Base-by-base conservation (phyloP, 2,888 invertebrate genomes). In the Trisateles emortualis region DNA sequence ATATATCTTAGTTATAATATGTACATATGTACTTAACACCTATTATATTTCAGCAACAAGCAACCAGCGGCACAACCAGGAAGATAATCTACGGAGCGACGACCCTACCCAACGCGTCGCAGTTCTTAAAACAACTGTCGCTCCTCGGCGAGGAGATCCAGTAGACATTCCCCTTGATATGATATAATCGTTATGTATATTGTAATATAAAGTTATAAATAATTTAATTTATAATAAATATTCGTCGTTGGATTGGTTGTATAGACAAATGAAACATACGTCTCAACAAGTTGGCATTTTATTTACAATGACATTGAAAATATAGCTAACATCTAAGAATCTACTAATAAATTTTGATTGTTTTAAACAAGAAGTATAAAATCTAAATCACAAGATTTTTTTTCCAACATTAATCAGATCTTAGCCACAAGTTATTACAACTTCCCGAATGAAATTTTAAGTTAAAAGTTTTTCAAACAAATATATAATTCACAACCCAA, bases 41-140 rank as follows among this genome's bases (percentile, higher is more conserved):
- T 30, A 36, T 40, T 47, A 40, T 78, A 39, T 94, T 94, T 42
- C 86, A 96, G 95, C 96, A 96, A 94, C 92, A 90, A 84, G 90
- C 88, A 4, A 93, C 95, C 6, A 93, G 95, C 60, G 96, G 96
- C 38, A 94, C 94, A 52, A 88, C 94, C 9, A 96, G 97, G 84
- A 95, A 97, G 81, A 96, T 99, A 58, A 96, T 98, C 48, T 99
- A 99, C 84, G 99, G 99, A 32, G 96, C 98, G 56, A 98, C 99
- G 22, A 98, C 99, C 36, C 93, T 99, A 59, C 96, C 97, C 65
- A 99, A 98, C 92, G 98, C 99, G 4, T 95, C 96, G 70, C 98
- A 99, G 83, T 99, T 99, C 90, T 94, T 99, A 58, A 97, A 97
- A 87, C 99, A 99, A 89, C 93, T 97, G 24, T 95, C 96, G n/a